phyloP scores from a whole-genome alignment of 1,140 invertebrate species.

The Ephestia elutella region DNA sequence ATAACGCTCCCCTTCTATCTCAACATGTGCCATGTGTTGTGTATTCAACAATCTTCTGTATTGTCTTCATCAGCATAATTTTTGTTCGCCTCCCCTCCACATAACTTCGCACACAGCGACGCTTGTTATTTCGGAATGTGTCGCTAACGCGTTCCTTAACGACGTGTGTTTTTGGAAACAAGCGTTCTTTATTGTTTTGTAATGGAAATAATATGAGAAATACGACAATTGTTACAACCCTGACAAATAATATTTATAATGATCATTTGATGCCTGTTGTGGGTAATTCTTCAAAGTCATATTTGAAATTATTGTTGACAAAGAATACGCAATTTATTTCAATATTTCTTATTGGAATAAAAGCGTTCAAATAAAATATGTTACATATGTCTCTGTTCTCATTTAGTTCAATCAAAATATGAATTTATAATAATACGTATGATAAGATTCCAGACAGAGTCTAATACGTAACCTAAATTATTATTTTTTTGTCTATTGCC shows the following conservation, averaged over 20 bases:
- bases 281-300: neutral
- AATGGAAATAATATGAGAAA: neutral
- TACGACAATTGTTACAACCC: neutral
- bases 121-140: conserved; percentile 4
- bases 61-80: neutral
- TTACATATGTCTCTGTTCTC: no score
- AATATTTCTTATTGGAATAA: neutral
- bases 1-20: no score
- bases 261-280: neutral
- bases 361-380: no score
- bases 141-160: conserved; percentile 1
- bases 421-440: no score
- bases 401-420: no score
- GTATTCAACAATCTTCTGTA: neutral
- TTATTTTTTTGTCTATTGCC: no score
- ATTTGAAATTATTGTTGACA: neutral
- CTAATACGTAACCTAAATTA: no score
- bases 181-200: neutral
- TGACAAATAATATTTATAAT: neutral
- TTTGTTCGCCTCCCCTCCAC: neutral
- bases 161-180: neutral
- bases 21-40: neutral
- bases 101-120: neutral
- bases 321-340: neutral
- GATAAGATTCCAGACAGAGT: no score